Evolutionary conservation across 2,113 vertebrate species (phyloP).

Genomic region (Chionomys nivalis): DNA sequence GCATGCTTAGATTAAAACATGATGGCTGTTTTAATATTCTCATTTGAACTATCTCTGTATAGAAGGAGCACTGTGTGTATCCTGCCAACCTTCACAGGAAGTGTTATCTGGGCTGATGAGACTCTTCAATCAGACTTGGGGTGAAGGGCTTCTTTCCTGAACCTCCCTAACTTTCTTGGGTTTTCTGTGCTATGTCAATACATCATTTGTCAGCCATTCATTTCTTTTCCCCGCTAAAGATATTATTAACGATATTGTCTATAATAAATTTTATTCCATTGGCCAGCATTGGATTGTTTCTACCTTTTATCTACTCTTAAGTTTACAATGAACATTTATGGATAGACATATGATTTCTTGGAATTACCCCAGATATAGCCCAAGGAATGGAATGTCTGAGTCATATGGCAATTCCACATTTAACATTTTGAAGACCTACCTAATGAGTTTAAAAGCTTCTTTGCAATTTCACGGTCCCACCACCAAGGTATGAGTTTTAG

Average conservation of each 20-base stretch:
- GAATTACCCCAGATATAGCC: neutral
- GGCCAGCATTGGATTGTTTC: neutral
- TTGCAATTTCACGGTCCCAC: fast-evolving
- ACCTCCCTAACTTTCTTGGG: neutral
- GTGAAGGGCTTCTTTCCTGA: neutral
- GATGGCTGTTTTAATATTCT: neutral
- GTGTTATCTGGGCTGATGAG: neutral
- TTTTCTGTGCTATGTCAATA: neutral
- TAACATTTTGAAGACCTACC: neutral
- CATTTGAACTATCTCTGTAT: neutral
- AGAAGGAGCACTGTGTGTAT: too few relatives aligned
- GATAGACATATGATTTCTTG: neutral
- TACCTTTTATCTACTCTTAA: neutral
- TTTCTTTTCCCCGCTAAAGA: neutral
- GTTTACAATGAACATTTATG: neutral
- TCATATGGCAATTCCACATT: neutral
- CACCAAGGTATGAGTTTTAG: neutral
- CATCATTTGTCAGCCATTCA: neutral
- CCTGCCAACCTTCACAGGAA: neutral
- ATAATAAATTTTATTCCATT: neutral
- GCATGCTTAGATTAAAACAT: neutral
- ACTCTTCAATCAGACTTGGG: neutral
- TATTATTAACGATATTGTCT: neutral
- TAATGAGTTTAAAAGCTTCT: neutral
- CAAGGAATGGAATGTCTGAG: neutral